Percentiles rank a stretch among this genome's conserved stretches.
phyloP scores from a whole-genome alignment of 2,797 vertebrate species.

The Notoglanidium macrostoma region DNA sequence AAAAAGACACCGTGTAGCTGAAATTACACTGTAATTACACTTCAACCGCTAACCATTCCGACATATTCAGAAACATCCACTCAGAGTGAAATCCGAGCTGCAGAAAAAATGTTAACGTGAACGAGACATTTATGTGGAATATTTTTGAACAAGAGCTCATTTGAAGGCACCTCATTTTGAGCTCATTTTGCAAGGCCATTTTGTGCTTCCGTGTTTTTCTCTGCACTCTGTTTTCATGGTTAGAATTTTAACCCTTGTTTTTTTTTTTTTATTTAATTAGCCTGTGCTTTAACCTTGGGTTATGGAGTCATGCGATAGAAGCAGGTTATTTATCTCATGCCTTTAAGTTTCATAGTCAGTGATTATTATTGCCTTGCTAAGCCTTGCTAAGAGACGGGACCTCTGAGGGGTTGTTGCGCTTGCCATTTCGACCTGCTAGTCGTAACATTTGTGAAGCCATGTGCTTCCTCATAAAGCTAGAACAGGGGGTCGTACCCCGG shows the following conservation, averaged over 20 bases:
- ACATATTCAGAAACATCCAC: background rate
- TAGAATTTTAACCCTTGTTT: too few species aligned
- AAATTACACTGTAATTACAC: conserved; percentile 20
- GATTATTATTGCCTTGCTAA: background rate
- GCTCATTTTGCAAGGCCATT: background rate
- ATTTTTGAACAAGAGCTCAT: background rate
- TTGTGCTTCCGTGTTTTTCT: background rate
- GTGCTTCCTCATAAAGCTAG: conserved; percentile 22
- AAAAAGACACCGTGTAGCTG: background rate
- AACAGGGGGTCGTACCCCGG: conserved; percentile 5
- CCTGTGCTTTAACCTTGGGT: background rate
- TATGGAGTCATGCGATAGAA: background rate
- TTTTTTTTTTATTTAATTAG: background rate
- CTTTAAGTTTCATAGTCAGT: background rate
- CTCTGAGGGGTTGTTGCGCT: background rate
- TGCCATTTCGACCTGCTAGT: conserved; percentile 7
- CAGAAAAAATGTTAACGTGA: background rate
- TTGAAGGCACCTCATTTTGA: background rate
- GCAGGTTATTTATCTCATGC: background rate
- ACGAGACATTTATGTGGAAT: background rate
- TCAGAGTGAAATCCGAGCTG: conserved; percentile 8
- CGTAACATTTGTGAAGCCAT: conserved; percentile 25
- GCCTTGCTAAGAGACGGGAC: background rate
- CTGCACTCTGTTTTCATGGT: background rate
- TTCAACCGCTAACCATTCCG: background rate